Evolutionary conservation across 1,140 invertebrate genomes (phyloP), one percentile per base, ranked within the genome.

Genomic region (Megalonaias nervosa): DNA sequence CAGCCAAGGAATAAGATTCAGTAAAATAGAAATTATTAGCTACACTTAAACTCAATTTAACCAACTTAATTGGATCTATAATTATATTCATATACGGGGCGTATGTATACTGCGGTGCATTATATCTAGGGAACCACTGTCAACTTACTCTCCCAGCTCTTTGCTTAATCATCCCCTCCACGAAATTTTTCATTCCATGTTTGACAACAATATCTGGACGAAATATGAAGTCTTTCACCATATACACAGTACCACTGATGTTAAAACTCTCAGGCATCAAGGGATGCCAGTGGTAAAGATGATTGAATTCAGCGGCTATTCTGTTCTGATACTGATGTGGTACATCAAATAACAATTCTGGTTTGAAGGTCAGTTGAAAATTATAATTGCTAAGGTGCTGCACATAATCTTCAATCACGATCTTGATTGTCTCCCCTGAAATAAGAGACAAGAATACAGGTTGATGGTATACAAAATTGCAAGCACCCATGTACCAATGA

Each of bases 221-320:
- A 79, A 86, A 91, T 16, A 89, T 81, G 79, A 90, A 89, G 26
- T 91, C 88, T 67, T 87, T 86, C 60, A 91, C 76, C 14, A 72
- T 80, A 75, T 90, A 91, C 55, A 81, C 83, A 11, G 82, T 87
- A 23, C 87, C 88, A 64, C 83, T 88, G 59, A 91, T 84, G 74
- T 89, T 86, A 69, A 91, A 82, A 5, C 77, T 78, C 59, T 91
- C 90, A 2, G 91, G 90, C 85, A 91, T 88, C 1, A 91, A 76
- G 1, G 90, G 90, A 85, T 92, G 91, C 91, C 91, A 92, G 79
- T 91, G 91, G 81, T 92, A 92, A 67, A 92, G 81, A 78, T 91
- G 90, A 77, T 91, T 90, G 81, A 92, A 92, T 82, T 92, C 91
- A 0, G 88, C 82, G 26, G 87, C 80, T 71, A 92, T 92, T 69